These are phyloP conservation scores for Takifugu rubripes DNA, from an alignment of 2,797 vertebrate species.

Conservation along the genomic window DNA sequence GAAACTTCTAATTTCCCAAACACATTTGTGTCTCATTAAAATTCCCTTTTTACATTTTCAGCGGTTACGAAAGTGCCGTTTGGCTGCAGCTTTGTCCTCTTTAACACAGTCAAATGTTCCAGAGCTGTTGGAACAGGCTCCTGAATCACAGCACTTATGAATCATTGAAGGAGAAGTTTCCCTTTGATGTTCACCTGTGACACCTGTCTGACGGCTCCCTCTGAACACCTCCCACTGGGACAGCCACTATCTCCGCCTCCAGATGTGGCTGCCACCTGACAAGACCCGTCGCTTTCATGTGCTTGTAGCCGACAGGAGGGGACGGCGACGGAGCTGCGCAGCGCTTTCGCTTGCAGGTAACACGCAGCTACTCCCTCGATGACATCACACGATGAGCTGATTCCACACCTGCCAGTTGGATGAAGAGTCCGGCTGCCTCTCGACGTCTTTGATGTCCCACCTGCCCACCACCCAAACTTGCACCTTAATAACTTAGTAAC, in stretches of 20 bases:
- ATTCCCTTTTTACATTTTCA: slow-evolving; percentile 16
- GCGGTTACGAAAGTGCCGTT: slow-evolving; percentile 3
- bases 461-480: too few species aligned
- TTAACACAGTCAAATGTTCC: slow-evolving; percentile 18
- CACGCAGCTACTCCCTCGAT: too few species aligned
- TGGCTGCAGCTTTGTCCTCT: slow-evolving; percentile 12
- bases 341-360: too few species aligned
- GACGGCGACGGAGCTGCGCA: neutral
- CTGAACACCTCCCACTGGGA: slow-evolving; percentile 36
- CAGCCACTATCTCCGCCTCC: slow-evolving; percentile 19
- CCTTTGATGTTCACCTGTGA: slow-evolving; percentile 58
- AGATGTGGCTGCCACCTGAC: slow-evolving; percentile 41
- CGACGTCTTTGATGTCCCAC: too few species aligned
- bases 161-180: slow-evolving; percentile 50
- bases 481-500: too few species aligned
- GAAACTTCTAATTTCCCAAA: slow-evolving; percentile 15
- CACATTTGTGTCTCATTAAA: slow-evolving; percentile 4
- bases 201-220: slow-evolving; percentile 30
- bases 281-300: slow-evolving; percentile 29
- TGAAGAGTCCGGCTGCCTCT: too few species aligned
- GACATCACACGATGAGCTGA: too few species aligned
- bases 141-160: slow-evolving; percentile 33
- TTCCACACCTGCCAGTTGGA: too few species aligned
- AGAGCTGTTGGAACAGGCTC: slow-evolving; percentile 5
- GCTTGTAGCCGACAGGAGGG: slow-evolving; percentile 15